Conservation (phyloP, 2,888 invertebrate genomes). For the Schizotus pectinicornis region DNA sequence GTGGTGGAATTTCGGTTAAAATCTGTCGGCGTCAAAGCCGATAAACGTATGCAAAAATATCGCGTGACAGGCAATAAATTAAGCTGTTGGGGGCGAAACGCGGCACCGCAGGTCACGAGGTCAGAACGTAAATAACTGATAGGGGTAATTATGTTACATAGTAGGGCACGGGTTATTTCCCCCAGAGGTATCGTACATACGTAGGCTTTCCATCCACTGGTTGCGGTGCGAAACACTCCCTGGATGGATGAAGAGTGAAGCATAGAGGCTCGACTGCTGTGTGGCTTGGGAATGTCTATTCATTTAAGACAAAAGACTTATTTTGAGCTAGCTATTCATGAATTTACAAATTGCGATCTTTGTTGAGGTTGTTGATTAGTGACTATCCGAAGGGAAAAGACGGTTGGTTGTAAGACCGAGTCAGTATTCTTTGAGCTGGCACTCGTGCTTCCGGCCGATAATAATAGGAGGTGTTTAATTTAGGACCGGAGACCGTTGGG, state of each 20-base stretch:
- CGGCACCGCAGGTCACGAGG: slow-evolving; percentile 18
- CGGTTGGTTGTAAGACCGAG: no score
- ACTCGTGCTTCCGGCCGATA: no score
- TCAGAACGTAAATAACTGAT: slow-evolving; percentile 28
- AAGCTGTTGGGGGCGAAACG: slow-evolving; percentile 11
- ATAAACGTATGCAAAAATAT: slow-evolving; percentile 6
- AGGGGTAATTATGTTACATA: slow-evolving; percentile 27
- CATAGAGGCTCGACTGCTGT: slow-evolving; percentile 2
- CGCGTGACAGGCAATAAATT: slow-evolving; percentile 18
- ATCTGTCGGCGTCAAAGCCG: no score
- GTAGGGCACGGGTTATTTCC: slow-evolving; percentile 21
- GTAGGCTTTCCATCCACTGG: slow-evolving; percentile 12
- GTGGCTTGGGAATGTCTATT: background rate
- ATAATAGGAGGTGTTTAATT: no score
- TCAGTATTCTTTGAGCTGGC: no score
- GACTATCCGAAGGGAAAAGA: no score
- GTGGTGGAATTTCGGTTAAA: background rate
- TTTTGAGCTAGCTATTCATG: no score
- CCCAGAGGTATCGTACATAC: slow-evolving; percentile 24
- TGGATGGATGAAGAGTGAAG: slow-evolving; percentile 1
- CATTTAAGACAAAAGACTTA: no score
- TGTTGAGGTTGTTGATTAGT: no score
- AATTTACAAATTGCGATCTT: no score
- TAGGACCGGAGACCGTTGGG: no score
- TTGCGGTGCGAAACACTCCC: no score